Conservation (phyloP, 1,140 invertebrate genomes). For the Bombus impatiens region DNA sequence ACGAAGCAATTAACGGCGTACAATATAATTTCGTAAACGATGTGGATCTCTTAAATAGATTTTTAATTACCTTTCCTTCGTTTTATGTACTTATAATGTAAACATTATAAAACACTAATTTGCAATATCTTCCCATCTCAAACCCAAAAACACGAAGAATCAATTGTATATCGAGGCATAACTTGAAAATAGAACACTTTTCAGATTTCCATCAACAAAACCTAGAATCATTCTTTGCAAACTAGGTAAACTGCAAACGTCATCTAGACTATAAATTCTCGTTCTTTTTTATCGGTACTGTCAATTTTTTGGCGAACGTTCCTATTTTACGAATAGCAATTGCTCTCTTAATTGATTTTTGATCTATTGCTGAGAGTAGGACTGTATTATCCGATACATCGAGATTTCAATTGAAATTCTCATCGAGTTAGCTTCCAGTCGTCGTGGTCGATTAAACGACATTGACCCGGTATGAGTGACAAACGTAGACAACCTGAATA, state of each 20-base stretch:
- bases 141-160: too few species aligned
- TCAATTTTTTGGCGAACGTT: not conserved
- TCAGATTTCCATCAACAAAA: too few species aligned
- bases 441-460: conserved; percentile 28
- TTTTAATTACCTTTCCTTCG: too few species aligned
- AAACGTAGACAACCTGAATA: conserved; percentile 24
- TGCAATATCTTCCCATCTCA: too few species aligned
- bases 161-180: too few species aligned
- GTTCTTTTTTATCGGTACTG: not conserved
- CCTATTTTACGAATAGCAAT: conserved; percentile 11
- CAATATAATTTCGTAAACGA: too few species aligned
- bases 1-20: not conserved
- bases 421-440: not conserved
- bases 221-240: not conserved
- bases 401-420: conserved; percentile 1
- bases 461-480: conserved; percentile 8
- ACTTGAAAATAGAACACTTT: too few species aligned
- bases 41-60: too few species aligned
- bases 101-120: too few species aligned
- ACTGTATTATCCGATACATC: not conserved
- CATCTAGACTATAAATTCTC: too few species aligned
- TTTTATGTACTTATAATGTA: too few species aligned
- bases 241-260: not conserved
- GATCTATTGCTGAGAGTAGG: conserved; percentile 18
- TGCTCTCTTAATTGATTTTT: conserved; percentile 39